phyloP scores from a whole-genome alignment of 2,888 invertebrate species.

The Caenorhabditis macrosperma region DNA sequence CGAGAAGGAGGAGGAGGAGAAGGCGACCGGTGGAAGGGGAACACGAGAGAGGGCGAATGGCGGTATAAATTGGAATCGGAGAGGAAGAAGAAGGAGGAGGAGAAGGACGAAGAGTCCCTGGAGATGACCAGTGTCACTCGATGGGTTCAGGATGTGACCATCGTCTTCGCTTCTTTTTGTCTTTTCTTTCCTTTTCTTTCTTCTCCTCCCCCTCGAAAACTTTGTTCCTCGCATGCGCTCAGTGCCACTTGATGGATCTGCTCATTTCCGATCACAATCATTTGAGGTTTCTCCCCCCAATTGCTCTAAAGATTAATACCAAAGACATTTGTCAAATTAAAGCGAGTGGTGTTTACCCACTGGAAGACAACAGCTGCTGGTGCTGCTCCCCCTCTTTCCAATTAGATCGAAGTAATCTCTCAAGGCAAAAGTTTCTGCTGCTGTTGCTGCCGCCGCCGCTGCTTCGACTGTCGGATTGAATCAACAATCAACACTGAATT shows the following conservation, averaged over 20 bases:
- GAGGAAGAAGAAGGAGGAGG: constrained; percentile 25
- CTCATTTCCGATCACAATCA: too few species aligned
- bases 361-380: neutral
- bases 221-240: too few species aligned
- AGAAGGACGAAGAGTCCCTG: constrained; percentile 13
- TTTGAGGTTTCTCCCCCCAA: too few species aligned
- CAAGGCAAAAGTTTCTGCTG: constrained; percentile 49
- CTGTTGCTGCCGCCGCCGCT: too few species aligned
- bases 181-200: too few species aligned
- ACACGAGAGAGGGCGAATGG: constrained; percentile 32
- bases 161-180: constrained; percentile 1
- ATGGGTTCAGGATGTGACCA: constrained; percentile 40
- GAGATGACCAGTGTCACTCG: constrained; percentile 22
- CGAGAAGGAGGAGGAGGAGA: neutral
- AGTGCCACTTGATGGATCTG: too few species aligned
- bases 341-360: constrained; percentile 24
- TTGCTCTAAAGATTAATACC: neutral
- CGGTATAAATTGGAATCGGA: constrained; percentile 50
- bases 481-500: constrained; percentile 45
- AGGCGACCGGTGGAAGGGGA: constrained; percentile 37
- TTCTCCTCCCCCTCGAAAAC: too few species aligned
- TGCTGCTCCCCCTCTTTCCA: neutral
- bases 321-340: constrained; percentile 24
- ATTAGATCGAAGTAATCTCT: constrained; percentile 37
- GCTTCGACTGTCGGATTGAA: constrained; percentile 44